phyloP scores from a whole-genome alignment of 2,888 invertebrate genomes.

The Chesias legatella region DNA sequence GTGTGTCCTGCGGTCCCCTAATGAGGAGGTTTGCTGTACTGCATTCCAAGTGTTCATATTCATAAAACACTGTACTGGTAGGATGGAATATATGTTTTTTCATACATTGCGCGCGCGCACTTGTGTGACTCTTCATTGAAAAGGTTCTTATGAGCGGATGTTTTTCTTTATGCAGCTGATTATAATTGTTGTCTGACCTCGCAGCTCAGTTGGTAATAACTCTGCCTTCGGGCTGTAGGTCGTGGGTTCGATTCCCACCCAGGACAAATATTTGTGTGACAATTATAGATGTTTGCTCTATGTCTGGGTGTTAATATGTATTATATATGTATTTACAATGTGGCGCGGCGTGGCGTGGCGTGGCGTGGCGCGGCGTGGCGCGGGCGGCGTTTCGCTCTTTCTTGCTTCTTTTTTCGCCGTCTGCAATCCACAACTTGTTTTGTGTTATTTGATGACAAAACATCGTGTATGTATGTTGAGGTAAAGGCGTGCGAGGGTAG shows the following conservation, averaged over 20 bases:
- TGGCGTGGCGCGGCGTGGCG: conserved; percentile 46
- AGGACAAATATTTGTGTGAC: too few relatives aligned
- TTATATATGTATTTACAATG: too few relatives aligned
- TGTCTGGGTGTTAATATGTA: too few relatives aligned
- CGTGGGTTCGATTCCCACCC: too few relatives aligned
- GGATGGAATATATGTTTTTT: conserved; percentile 64
- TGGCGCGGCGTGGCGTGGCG: too few relatives aligned
- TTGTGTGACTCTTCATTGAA: conserved; percentile 73
- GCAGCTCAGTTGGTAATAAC: too few relatives aligned
- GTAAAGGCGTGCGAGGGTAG: conserved; percentile 40
- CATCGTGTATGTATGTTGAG: conserved; percentile 48
- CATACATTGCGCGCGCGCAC: conserved; percentile 43
- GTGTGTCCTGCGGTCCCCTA: conserved; percentile 45
- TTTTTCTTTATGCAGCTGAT: too few relatives aligned
- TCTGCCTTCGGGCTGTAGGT: too few relatives aligned
- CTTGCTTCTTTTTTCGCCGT: conserved; percentile 58
- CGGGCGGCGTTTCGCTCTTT: conserved; percentile 43
- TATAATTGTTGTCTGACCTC: too few relatives aligned
- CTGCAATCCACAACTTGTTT: conserved; percentile 55
- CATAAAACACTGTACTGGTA: conserved; percentile 67
- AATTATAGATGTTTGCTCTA: too few relatives aligned
- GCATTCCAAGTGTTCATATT: conserved; percentile 66
- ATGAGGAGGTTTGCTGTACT: conserved; percentile 54
- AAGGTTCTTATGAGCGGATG: conserved; percentile 35
- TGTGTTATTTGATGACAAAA: conserved; percentile 58